Evolutionary conservation across 2,797 vertebrate genomes (phyloP), one percentile per base, ranked within the genome.

Genomic region (Allobates femoralis): DNA sequence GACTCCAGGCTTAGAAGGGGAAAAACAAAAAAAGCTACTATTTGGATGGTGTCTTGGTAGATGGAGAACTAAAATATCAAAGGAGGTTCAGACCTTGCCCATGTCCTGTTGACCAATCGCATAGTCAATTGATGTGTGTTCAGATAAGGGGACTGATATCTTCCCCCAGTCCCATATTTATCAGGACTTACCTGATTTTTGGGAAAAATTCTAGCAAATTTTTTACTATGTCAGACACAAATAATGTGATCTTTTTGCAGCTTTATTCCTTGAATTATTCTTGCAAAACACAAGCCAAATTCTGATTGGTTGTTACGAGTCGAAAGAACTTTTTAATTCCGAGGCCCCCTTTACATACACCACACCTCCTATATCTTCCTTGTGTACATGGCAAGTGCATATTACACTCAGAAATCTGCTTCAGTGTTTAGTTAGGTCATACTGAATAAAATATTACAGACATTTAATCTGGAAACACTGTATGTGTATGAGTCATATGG

Each of bases 401-500:
- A 78, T 37, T 37, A 78, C 55, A n/a, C 30, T n/a, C 53, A 60
- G 16, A 78, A 58, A 55, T 56, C 75, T 56, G 55, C 46, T 78
- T 34, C 11, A 37, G 53, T 78, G 28, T 78, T 78, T 78, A 14
- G 46, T 56, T 32, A 78, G 28, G 55, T 32, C 75, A 56, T 51
- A 75, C 28, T 76, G 30, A 78, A 87, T 89, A 85, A 89, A 83
- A 28, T 81, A 66, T 55, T 51, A 81, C 26, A 32, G 26, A 15
- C 21, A 55, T 82, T 71, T 50, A 7, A n/a, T 71, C 28, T 62
- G 21, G 41, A 34, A 84, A 23, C 85, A 90, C 21, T 73, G 69
- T 89, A 80, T 90, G 90, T 89, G n/a, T 84, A 30, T 53, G 58
- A 77, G 53, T 55, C 60, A 77, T 58, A 81, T 81, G 78, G 3